Evolutionary conservation across 1,140 invertebrate species (phyloP).

Genomic region (Camponotus pennsylvanicus): DNA sequence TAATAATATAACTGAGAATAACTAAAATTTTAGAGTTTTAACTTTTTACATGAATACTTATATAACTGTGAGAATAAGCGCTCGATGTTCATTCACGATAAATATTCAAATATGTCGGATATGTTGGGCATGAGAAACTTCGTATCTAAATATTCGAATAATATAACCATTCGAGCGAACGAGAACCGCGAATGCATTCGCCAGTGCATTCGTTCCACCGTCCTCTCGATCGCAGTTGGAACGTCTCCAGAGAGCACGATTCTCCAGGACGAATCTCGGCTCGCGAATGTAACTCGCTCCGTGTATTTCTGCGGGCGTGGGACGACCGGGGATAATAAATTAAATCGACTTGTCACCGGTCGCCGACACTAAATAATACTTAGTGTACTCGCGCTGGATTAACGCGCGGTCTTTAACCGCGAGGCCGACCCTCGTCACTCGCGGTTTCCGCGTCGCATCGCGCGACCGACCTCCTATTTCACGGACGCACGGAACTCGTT

Average conservation of each 20-base stretch:
- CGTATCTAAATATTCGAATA: background rate
- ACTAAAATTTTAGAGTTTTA: too few species aligned
- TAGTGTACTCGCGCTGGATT: conserved; percentile 68
- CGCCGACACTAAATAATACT: conserved; percentile 78
- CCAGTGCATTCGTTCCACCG: background rate
- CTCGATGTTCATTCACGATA: background rate
- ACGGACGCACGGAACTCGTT: conserved; percentile 28
- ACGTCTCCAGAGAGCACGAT: conserved; percentile 69
- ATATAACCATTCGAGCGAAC: background rate
- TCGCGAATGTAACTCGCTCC: conserved; percentile 68
- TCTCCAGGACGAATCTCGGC: conserved; percentile 27
- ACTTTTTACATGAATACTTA: too few species aligned
- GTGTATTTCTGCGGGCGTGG: conserved; percentile 72
- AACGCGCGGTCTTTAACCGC: conserved; percentile 67
- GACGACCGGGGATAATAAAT: conserved; percentile 73
- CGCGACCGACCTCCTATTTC: conserved; percentile 65
- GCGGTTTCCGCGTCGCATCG: conserved; percentile 19
- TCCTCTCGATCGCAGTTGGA: conserved; percentile 69
- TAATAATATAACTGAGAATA: too few species aligned
- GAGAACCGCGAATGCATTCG: background rate
- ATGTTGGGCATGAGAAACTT: background rate
- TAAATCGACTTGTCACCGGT: conserved; percentile 79
- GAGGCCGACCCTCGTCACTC: conserved; percentile 48
- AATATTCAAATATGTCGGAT: background rate
- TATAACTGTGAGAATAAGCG: too few species aligned